phyloP scores from a whole-genome alignment of 1,140 invertebrate species.

The Drosophila takahashii region DNA sequence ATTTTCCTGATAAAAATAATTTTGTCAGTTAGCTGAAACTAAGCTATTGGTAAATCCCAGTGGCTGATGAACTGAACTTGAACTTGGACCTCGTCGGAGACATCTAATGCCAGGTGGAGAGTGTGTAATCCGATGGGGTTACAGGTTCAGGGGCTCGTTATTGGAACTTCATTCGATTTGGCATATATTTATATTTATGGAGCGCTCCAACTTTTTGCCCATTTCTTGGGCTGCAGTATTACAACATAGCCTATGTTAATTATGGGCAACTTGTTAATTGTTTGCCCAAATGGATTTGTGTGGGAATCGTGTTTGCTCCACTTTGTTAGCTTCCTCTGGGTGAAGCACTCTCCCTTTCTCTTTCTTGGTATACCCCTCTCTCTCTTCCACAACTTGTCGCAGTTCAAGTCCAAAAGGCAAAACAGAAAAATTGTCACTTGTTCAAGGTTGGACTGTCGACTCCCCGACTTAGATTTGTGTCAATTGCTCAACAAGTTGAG shows the following conservation, averaged over 20 bases:
- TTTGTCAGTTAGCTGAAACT: conserved; percentile 46
- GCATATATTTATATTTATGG: conserved; percentile 21
- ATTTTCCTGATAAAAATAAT: conserved; percentile 26
- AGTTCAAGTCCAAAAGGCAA: conserved; percentile 46
- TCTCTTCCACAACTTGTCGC: conserved; percentile 1
- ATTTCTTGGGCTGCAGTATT: conserved; percentile 17
- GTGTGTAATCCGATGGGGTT: conserved; percentile 49
- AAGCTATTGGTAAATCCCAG: conserved; percentile 62
- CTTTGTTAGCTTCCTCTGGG: conserved; percentile 39
- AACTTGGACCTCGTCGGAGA: conserved; percentile 55
- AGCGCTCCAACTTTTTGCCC: conserved; percentile 12
- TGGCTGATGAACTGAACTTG: conserved; percentile 62
- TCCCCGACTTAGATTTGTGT: conserved; percentile 53
- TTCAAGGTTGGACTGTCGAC: conserved; percentile 53
- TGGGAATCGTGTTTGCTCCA: conserved; percentile 40
- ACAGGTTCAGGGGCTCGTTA: conserved; percentile 56
- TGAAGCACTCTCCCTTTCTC: background rate
- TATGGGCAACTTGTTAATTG: conserved; percentile 40
- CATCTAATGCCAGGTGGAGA: conserved; percentile 42
- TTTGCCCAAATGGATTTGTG: conserved; percentile 32
- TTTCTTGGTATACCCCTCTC: background rate
- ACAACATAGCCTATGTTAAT: conserved; percentile 30
- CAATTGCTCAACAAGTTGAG: conserved; percentile 61
- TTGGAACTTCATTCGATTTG: conserved; percentile 33
- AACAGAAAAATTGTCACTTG: conserved; percentile 13